These are phyloP conservation scores for Drymodes brunneopygia DNA, from an alignment of 2,113 vertebrate genomes.

Conservation along the genomic window DNA sequence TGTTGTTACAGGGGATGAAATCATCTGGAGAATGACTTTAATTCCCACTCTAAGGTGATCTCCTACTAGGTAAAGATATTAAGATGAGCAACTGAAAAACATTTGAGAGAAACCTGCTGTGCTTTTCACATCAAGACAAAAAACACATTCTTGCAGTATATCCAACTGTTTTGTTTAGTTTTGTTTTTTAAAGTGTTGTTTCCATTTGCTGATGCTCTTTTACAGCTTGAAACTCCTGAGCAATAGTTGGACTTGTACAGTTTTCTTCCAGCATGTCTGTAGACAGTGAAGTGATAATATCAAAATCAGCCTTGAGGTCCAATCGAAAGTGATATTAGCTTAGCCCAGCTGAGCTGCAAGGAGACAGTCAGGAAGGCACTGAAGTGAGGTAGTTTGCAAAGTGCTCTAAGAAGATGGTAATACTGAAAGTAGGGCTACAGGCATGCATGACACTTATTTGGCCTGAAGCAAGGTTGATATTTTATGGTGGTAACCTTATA, in stretches of 20 bases:
- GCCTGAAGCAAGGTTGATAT: background rate
- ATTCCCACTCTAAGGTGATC: conserved; percentile 1
- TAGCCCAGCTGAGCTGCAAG: background rate
- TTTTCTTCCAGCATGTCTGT: background rate
- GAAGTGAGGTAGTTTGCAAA: background rate
- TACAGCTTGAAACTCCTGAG: background rate
- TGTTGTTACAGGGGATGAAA: conserved; percentile 32
- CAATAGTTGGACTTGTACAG: background rate
- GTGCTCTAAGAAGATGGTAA: background rate
- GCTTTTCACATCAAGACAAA: conserved; percentile 15
- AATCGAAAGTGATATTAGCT: background rate
- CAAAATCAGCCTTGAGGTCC: background rate
- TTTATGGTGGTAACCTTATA: background rate
- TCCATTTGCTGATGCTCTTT: background rate
- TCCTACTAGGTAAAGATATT: background rate
- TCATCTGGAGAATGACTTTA: conserved; percentile 33
- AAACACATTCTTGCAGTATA: background rate
- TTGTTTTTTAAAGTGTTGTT: background rate
- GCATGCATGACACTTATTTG: rapidly evolving
- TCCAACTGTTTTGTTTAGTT: background rate
- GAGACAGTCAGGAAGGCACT: background rate
- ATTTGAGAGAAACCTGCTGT: background rate
- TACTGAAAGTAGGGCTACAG: background rate
- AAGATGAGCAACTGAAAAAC: background rate
- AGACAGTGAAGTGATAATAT: background rate